Conservation (phyloP, 1,140 invertebrate species). For the Cepaea nemoralis region DNA sequence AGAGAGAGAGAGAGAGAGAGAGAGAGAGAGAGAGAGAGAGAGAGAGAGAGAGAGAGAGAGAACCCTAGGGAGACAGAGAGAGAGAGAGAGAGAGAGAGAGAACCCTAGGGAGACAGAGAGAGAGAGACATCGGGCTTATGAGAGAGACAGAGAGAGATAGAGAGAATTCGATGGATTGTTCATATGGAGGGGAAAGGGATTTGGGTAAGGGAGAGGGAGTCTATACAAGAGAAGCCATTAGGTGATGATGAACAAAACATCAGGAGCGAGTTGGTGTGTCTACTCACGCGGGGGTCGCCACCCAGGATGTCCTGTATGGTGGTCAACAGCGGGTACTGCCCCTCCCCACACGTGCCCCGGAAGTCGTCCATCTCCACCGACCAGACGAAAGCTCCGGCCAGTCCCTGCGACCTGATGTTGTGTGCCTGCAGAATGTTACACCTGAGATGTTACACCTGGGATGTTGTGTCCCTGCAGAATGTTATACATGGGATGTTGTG, state of each 20-base stretch:
- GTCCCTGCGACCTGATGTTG: conserved; percentile 55
- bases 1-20: not conserved
- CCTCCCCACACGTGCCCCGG: conserved; percentile 66
- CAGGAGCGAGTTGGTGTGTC: too few species aligned
- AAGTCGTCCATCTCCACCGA: conserved; percentile 74
- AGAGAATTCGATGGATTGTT: not conserved
- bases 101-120: conserved; percentile 30
- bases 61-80: conserved; percentile 72
- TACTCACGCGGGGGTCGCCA: not conserved
- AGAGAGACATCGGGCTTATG: not conserved
- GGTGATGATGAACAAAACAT: too few species aligned
- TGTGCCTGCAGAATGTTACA: conserved; percentile 60
- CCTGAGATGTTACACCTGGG: too few species aligned
- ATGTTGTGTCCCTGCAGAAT: too few species aligned
- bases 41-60: conserved; percentile 83
- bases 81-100: not conserved
- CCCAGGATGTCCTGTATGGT: conserved; percentile 55
- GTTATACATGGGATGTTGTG: too few species aligned
- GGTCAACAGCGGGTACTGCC: conserved; percentile 75
- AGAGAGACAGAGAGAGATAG: not conserved
- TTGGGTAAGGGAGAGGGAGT: not conserved
- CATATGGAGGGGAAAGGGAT: not conserved
- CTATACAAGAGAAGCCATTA: too few species aligned
- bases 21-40: not conserved
- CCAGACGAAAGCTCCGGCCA: conserved; percentile 79